phyloP scores from a whole-genome alignment of 1,140 invertebrate species.

The Dendroctonus valens region DNA sequence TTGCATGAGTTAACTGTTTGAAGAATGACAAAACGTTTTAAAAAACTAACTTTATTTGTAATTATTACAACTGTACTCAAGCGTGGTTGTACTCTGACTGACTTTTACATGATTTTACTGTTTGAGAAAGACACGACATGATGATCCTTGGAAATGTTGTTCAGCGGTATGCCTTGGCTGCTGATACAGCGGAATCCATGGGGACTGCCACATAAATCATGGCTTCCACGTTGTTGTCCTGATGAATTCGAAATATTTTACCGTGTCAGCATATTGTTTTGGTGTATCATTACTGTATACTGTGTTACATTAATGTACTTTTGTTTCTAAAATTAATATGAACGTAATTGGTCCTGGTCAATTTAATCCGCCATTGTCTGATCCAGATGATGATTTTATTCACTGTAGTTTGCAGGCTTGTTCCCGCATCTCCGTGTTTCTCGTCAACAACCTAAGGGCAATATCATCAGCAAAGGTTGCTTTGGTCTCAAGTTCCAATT shows the following conservation, averaged over 20 bases:
- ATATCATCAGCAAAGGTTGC: conserved; percentile 10
- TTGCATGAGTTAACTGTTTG: too few species aligned
- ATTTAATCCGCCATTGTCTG: conserved; percentile 21
- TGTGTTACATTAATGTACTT: conserved; percentile 6
- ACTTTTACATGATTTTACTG: too few species aligned
- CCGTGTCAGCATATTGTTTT: conserved; percentile 16
- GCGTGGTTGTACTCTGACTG: too few species aligned
- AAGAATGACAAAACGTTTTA: conserved; percentile 17
- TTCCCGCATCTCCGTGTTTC: conserved; percentile 10
- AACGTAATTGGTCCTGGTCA: conserved; percentile 20
- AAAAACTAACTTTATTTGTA: too few species aligned
- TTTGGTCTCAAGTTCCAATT: too few species aligned
- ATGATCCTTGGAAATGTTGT: too few species aligned
- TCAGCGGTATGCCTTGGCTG: too few species aligned
- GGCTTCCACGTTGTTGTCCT: conserved; percentile 26
- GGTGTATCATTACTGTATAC: conserved; percentile 24
- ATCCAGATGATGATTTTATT: conserved; percentile 21
- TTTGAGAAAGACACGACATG: too few species aligned
- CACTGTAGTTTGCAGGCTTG: conserved; percentile 15
- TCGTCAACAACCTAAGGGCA: conserved; percentile 2
- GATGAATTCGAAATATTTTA: conserved; percentile 29
- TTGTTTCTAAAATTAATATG: conserved; percentile 21
- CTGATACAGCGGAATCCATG: too few species aligned
- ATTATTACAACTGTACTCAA: too few species aligned
- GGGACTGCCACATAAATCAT: conserved; percentile 39